Evolutionary conservation across 2,113 vertebrate genomes (phyloP).

Genomic region (Cheirogaleus medius): DNA sequence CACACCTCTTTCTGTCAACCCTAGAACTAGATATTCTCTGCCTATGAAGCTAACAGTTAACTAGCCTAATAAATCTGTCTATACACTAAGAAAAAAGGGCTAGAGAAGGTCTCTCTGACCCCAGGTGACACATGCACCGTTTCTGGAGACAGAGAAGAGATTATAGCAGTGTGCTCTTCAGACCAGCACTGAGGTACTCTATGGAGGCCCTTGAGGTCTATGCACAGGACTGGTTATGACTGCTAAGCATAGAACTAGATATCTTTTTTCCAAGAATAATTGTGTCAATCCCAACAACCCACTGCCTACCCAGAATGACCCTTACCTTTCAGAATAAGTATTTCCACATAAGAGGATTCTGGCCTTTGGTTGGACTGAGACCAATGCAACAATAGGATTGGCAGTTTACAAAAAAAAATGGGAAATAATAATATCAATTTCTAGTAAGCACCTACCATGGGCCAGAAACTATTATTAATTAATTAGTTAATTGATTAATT

Average conservation of each 20-base stretch:
- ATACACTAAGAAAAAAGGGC: neutral
- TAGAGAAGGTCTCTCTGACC: neutral
- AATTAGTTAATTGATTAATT: neutral
- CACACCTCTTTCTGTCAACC: neutral
- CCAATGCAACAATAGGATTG: neutral
- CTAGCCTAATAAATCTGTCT: slow-evolving; percentile 15
- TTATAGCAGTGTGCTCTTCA: neutral
- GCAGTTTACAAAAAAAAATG: slow-evolving; percentile 4
- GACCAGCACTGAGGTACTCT: neutral
- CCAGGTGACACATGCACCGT: neutral
- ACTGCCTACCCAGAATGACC: neutral
- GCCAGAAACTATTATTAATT: neutral
- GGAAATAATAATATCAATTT: neutral
- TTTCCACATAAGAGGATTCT: neutral
- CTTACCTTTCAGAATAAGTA: neutral
- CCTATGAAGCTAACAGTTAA: neutral
- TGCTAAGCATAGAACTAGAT: neutral
- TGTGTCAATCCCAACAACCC: neutral
- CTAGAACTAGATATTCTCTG: neutral
- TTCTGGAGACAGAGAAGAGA: neutral
- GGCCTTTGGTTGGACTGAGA: neutral
- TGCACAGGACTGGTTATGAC: neutral
- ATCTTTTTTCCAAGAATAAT: neutral
- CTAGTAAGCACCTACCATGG: neutral
- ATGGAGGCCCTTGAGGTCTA: neutral